Base-by-base conservation (phyloP, 2,113 vertebrate species). In the Upupa epops region DNA sequence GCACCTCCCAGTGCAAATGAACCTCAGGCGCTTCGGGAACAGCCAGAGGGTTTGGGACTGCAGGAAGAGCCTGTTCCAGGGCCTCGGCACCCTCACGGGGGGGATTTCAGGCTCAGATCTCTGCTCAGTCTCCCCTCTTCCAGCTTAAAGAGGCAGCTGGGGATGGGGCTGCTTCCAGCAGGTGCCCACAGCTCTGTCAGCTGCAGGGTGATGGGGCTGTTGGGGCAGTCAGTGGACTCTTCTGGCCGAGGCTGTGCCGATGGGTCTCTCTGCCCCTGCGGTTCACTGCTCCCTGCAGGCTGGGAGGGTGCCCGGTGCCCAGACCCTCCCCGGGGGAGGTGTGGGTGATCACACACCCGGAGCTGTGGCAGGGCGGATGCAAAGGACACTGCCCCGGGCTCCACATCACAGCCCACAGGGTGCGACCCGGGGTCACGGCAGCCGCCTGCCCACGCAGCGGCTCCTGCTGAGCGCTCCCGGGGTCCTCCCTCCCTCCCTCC, bases 281-380 rank as follows among this genome's bases (percentile, higher is more conserved):
- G 34, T 32, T 21, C 76, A 3, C 63, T 1, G 6, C 68, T 42
- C 31, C 76, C 32, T 21, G 2, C 4, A 13, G 48, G 19, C 32
- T 9, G 0, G 25, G n/a, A 60, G 20, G 51, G 37, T 9, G 36
- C 32, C 18, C 36, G 34, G 49, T 1, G 1, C 17, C 3, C 12
- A 2, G 66, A 13, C 48, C 34, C 40, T 9, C 49, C 6, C 34
- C 0, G 3, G 54, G 59, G 16, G 37, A 55, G 68, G 51, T 37
- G 25, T 17, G 54, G 51, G n/a, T 48, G 48, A 37, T 60, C 73
- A 16, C 81, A 22, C 3, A 51, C 69, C 69, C 1, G 59, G 13
- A 86, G 84, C 87, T 2, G 1, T 10, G 72, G 59, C 29, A 1
- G 31, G 74, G 25, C 6, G 68, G 56, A 58, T 13, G n/a, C 87